Conservation (phyloP, 2,797 vertebrate genomes). For the Lateolabrax maculatus region DNA sequence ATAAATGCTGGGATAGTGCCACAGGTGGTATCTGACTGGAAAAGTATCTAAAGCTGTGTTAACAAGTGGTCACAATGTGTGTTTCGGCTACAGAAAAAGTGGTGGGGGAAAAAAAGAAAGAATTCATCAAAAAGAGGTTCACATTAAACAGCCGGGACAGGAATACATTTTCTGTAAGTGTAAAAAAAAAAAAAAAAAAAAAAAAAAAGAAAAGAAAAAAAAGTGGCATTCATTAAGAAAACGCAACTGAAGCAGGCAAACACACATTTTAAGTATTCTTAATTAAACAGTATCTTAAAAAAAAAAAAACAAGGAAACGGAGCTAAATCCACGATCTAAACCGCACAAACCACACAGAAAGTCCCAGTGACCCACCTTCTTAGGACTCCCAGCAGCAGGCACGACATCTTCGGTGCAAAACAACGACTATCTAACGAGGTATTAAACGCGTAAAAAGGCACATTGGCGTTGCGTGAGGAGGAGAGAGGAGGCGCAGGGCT, state of each 20-base stretch:
- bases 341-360: background rate
- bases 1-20: background rate
- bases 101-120: too few species aligned
- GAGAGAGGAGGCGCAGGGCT: conserved; percentile 18
- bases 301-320: too few species aligned
- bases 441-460: background rate
- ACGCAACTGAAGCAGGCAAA: background rate
- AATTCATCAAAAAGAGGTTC: too few species aligned
- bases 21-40: background rate
- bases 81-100: background rate
- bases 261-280: background rate
- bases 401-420: conserved; percentile 74
- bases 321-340: background rate
- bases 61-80: background rate
- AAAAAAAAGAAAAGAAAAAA: background rate
- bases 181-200: background rate
- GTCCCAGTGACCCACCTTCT: conserved; percentile 72
- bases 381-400: conserved; percentile 76
- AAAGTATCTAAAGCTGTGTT: too few species aligned
- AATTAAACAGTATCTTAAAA: too few species aligned
- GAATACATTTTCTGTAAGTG: background rate
- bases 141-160: background rate
- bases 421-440: too few species aligned
- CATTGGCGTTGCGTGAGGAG: conserved; percentile 11
- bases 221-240: background rate